Evolutionary conservation across 2,797 vertebrate species (phyloP).

Genomic region (Lophius americanus): DNA sequence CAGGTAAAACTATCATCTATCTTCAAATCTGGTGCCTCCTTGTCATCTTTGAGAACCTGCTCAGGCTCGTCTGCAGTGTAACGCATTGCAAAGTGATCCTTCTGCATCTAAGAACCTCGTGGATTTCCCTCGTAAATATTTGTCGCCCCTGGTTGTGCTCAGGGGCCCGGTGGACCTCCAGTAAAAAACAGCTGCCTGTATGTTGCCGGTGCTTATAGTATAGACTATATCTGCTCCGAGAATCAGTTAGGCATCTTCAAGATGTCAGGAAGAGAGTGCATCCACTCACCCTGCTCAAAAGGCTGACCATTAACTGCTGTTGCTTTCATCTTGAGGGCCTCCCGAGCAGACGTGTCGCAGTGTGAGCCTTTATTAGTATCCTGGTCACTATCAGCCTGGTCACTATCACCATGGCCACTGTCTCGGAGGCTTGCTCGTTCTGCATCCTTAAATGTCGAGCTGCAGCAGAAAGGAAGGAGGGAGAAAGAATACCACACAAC

Average conservation of each 20-base stretch:
- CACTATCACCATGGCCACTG: constrained; percentile 99
- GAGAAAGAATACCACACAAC: constrained; percentile 28
- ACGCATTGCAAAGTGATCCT: constrained; percentile 41
- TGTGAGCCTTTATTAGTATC: constrained; percentile 99
- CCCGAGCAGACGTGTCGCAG: constrained; percentile 99
- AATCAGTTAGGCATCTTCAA: constrained; percentile 73
- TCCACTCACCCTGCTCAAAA: constrained; percentile 93
- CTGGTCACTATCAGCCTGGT: constrained; percentile 99
- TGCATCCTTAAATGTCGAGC: constrained; percentile 99
- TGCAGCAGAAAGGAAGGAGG: constrained; percentile 83
- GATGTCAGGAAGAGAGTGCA: constrained; percentile 64
- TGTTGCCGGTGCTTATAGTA: constrained; percentile 39
- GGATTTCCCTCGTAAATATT: constrained; percentile 32
- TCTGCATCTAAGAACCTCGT: constrained; percentile 33
- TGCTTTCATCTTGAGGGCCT: constrained; percentile 99
- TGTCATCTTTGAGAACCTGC: constrained; percentile 63
- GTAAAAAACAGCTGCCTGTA: constrained; percentile 36
- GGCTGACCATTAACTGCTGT: constrained; percentile 95
- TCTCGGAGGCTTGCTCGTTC: constrained; percentile 99
- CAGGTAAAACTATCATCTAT: constrained; percentile 71
- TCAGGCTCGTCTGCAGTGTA: constrained; percentile 51
- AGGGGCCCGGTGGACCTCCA: constrained; percentile 10
- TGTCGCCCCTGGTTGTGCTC: constrained; percentile 13
- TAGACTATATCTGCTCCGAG: constrained; percentile 59
- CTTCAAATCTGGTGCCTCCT: constrained; percentile 60